Conservation (phyloP, 1,140 invertebrate species). For the Laupala kohalensis region DNA sequence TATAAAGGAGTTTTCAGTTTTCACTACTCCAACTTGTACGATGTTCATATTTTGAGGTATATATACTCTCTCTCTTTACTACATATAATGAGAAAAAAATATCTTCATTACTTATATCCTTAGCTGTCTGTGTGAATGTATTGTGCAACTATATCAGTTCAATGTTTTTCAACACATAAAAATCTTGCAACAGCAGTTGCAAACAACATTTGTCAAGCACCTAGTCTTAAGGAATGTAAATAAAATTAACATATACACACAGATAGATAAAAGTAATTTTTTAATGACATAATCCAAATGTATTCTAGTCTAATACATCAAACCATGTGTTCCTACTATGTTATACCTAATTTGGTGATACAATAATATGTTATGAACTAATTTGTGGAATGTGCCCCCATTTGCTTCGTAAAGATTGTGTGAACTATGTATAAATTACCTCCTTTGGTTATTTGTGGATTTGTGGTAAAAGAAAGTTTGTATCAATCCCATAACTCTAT, state of each 20-base stretch:
- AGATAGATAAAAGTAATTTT: not conserved
- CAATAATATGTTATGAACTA: not conserved
- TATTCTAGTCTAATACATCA: not conserved
- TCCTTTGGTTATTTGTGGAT: not conserved
- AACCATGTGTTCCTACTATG: not conserved
- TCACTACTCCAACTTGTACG: not conserved
- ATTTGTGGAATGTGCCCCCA: not conserved
- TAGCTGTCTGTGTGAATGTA: not conserved
- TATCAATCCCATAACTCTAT: not conserved
- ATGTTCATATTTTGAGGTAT: not conserved
- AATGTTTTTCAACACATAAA: not conserved
- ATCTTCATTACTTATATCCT: not conserved
- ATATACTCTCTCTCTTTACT: not conserved
- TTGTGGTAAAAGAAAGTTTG: not conserved
- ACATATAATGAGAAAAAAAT: not conserved
- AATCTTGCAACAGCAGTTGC: not conserved
- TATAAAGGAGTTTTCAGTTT: not conserved
- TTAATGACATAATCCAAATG: not conserved
- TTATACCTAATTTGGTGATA: not conserved
- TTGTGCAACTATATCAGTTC: not conserved
- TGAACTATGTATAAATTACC: not conserved
- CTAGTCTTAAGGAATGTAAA: not conserved
- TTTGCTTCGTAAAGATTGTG: not conserved
- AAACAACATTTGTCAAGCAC: not conserved
- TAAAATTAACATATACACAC: not conserved